Percentiles rank a stretch among this genome's conserved stretches.
phyloP scores from a whole-genome alignment of 2,888 invertebrate species.

The Penaeus monodon region DNA sequence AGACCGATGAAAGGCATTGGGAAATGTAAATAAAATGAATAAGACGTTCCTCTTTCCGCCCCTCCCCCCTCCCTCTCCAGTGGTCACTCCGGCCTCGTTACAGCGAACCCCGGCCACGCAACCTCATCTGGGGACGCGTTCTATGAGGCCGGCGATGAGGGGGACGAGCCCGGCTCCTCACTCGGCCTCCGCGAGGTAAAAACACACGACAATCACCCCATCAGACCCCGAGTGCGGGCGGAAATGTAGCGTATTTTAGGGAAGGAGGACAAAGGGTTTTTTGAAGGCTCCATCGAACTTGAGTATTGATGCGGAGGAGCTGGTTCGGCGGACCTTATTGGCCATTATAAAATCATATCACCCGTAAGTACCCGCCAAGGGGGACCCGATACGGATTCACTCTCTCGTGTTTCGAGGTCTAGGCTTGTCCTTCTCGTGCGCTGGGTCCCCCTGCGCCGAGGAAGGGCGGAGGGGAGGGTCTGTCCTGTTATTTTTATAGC shows the following conservation, averaged over 20 bases:
- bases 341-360: conserved; percentile 33
- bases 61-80: conserved; percentile 6
- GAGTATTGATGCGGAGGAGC: conserved; percentile 11
- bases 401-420: no score
- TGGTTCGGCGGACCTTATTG: conserved; percentile 1
- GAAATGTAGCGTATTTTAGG: not conserved
- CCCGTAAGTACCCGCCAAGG: conserved; percentile 27
- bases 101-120: not conserved
- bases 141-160: not conserved
- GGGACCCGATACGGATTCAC: not conserved
- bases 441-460: no score
- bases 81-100: conserved; percentile 28
- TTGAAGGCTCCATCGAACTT: not conserved
- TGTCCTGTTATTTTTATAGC: no score
- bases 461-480: no score
- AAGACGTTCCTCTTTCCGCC: conserved; percentile 14
- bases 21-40: conserved; percentile 40
- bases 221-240: not conserved
- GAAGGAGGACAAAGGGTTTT: conserved; percentile 5
- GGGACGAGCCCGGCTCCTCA: not conserved
- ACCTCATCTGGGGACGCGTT: no score
- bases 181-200: not conserved
- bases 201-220: not conserved
- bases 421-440: no score
- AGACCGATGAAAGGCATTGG: conserved; percentile 34